Percentiles rank a stretch among this genome's conserved stretches.
Evolutionary conservation across 92 coral and sea anemone species (phyloP).

Genomic region (Parazoanthus atlanticus): DNA sequence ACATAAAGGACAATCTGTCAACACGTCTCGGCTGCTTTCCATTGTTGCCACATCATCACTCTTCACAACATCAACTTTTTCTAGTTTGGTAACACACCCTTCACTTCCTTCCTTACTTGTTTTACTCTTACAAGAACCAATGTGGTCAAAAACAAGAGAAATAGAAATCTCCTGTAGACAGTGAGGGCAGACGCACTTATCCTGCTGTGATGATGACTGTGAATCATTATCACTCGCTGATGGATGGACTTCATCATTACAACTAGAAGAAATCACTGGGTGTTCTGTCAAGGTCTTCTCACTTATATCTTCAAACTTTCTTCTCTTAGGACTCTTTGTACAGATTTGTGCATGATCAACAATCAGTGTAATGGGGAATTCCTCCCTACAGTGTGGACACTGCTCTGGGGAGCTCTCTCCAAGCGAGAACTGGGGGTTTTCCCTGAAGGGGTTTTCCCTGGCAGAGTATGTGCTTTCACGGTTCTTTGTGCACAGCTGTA

Average conservation of each 20-base stretch:
- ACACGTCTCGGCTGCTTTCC: not conserved
- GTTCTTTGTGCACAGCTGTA: slow-evolving; percentile 14
- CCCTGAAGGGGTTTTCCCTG: not conserved
- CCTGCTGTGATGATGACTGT: not conserved
- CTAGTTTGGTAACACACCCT: not conserved
- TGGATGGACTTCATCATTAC: not conserved
- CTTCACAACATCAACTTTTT: not conserved
- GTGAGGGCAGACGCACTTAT: not conserved
- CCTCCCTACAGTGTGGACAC: slow-evolving; percentile 46
- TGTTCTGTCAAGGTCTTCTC: not conserved
- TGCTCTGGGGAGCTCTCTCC: slow-evolving; percentile 22
- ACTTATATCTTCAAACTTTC: not conserved
- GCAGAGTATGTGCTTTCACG: not conserved
- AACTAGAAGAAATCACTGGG: not conserved
- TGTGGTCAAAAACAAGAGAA: not conserved
- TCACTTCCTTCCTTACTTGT: too few relatives aligned
- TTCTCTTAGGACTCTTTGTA: slow-evolving; percentile 17
- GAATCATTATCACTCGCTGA: not conserved
- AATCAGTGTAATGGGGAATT: slow-evolving; percentile 40
- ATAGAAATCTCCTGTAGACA: not conserved
- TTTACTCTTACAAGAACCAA: not conserved
- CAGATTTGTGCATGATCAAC: slow-evolving; percentile 28
- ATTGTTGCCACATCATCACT: not conserved
- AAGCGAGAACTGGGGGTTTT: too few relatives aligned
- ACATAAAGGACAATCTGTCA: slow-evolving; percentile 34